These are phyloP conservation scores for Gobio occitaniae DNA, from an alignment of 2,797 vertebrate species.

Conservation along the genomic window DNA sequence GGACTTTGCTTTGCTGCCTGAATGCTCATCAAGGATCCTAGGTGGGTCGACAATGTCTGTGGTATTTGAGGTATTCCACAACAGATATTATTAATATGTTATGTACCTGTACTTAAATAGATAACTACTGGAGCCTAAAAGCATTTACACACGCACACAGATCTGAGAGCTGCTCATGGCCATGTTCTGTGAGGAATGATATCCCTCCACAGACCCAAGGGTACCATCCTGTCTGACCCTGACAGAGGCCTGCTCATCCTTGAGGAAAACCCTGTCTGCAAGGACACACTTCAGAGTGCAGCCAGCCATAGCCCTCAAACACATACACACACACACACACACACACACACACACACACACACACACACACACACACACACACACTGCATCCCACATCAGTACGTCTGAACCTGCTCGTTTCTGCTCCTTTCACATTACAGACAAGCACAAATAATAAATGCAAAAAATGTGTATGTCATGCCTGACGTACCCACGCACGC, in stretches of 20 bases:
- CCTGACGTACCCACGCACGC: background rate
- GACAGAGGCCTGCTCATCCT: conserved; percentile 50
- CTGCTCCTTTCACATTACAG: background rate
- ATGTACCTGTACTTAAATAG: background rate
- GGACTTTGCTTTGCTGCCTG: background rate
- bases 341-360: conserved; percentile 44
- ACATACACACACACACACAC: conserved; percentile 42
- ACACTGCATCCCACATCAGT: background rate
- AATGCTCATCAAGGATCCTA: background rate
- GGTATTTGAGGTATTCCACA: background rate
- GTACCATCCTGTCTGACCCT: conserved; percentile 52
- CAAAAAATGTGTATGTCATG: background rate
- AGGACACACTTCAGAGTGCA: conserved; percentile 36
- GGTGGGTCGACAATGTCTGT: background rate
- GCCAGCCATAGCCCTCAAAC: conserved; percentile 34
- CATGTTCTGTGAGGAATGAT: conserved; percentile 62
- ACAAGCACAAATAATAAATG: background rate
- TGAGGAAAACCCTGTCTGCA: conserved; percentile 42
- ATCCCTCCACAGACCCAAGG: conserved; percentile 47
- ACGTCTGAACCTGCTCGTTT: background rate
- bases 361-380: conserved; percentile 36
- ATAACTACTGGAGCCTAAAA: conserved; percentile 23
- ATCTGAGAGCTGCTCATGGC: conserved; percentile 44
- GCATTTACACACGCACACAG: conserved; percentile 7
- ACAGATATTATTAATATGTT: background rate